These are phyloP conservation scores for Porites lobata DNA, from an alignment of 92 coral and sea anemone genomes.

Conservation along the genomic window DNA sequence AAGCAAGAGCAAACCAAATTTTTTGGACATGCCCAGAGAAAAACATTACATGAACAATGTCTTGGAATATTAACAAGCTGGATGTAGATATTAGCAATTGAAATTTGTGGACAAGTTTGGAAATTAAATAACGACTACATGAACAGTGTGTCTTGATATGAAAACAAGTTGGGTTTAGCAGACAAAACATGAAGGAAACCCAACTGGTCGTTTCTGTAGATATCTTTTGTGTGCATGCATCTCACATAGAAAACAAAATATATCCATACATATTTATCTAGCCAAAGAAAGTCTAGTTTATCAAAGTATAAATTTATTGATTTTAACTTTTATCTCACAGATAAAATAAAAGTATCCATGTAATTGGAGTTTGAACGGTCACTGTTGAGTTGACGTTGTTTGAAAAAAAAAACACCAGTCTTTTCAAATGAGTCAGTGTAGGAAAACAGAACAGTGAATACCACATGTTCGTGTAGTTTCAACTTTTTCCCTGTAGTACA, in stretches of 20 bases:
- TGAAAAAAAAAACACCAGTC: not conserved
- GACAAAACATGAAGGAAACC: not conserved
- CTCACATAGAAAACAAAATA: not conserved
- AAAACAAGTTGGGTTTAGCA: not conserved
- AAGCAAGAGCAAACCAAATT: not conserved
- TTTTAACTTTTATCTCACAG: slow-evolving; percentile 55
- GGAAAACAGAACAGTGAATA: no score
- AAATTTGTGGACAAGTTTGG: not conserved
- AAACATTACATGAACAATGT: not conserved
- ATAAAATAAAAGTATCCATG: slow-evolving; percentile 59
- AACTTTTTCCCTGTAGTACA: no score
- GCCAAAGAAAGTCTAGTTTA: not conserved
- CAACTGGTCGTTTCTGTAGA: not conserved
- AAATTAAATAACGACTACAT: not conserved
- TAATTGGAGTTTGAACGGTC: slow-evolving; percentile 3
- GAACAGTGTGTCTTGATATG: not conserved
- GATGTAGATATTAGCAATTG: no score
- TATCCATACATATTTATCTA: not conserved
- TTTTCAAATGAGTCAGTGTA: slow-evolving; percentile 5
- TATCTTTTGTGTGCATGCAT: not conserved
- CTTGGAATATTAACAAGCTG: no score
- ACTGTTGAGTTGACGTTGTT: not conserved
- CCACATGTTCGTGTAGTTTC: no score
- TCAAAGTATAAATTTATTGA: not conserved
- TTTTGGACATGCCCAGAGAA: not conserved